phyloP scores from a whole-genome alignment of 2,888 invertebrate species.

The Podotricha telesiphe region DNA sequence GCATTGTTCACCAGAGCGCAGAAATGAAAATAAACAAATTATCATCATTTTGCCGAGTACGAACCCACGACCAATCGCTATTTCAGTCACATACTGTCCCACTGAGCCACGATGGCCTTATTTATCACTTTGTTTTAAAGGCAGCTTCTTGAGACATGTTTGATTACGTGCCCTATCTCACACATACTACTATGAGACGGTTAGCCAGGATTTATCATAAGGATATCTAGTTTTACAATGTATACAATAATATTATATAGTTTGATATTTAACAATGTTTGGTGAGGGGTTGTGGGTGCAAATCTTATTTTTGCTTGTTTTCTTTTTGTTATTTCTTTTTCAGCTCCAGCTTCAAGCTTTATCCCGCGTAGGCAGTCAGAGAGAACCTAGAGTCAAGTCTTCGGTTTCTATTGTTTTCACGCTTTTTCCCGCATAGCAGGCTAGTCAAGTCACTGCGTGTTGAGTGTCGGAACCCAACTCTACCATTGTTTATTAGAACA shows the following conservation, averaged over 20 bases:
- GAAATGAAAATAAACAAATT: not conserved
- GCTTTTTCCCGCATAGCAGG: too few relatives aligned
- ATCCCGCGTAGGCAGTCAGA: too few relatives aligned
- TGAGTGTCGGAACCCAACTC: too few relatives aligned
- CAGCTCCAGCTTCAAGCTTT: too few relatives aligned
- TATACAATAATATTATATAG: not conserved
- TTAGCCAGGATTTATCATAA: not conserved
- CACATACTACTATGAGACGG: not conserved
- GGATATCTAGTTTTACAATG: not conserved
- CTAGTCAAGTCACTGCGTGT: too few relatives aligned
- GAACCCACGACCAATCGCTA: not conserved
- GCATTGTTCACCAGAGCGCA: too few relatives aligned
- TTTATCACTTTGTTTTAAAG: constrained; percentile 7
- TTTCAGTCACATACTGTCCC: not conserved
- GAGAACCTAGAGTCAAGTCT: too few relatives aligned
- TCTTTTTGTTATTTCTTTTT: too few relatives aligned
- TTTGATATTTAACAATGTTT: not conserved
- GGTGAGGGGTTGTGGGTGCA: too few relatives aligned
- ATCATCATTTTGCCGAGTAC: not conserved
- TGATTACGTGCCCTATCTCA: constrained; percentile 16
- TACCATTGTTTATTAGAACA: too few relatives aligned
- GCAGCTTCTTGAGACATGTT: constrained; percentile 8
- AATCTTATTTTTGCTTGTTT: too few relatives aligned
- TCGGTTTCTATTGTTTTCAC: too few relatives aligned
- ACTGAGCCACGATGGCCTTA: not conserved